Percentiles rank a stretch among this genome's conserved stretches.
phyloP scores from a whole-genome alignment of 2,113 vertebrate genomes.

The Paradoxurus hermaphroditus region DNA sequence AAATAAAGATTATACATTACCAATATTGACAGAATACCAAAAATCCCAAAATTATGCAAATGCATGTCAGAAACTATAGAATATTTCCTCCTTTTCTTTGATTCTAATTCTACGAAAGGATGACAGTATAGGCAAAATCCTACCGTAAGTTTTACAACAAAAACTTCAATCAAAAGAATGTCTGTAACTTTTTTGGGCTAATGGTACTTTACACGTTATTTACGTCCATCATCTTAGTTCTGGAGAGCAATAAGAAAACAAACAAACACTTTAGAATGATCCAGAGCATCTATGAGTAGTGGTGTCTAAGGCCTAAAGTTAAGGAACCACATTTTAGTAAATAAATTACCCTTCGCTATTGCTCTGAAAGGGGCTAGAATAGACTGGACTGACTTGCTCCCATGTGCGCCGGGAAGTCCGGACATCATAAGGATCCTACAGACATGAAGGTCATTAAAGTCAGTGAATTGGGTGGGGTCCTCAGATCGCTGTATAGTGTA shows the following conservation, averaged over 20 bases:
- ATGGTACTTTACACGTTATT: background rate
- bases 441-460: background rate
- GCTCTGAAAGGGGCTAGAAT: background rate
- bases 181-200: background rate
- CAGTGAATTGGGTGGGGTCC: too few relatives aligned
- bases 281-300: background rate
- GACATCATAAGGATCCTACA: background rate
- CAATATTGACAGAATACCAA: background rate
- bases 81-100: background rate
- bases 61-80: background rate
- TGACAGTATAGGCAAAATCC: background rate
- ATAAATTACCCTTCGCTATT: background rate
- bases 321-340: background rate
- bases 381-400: background rate
- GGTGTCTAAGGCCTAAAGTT: background rate
- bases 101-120: slow-evolving; percentile 14
- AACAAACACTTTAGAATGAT: background rate
- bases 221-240: background rate
- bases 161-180: background rate
- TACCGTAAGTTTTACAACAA: background rate
- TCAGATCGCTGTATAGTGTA: background rate
- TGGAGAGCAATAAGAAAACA: background rate
- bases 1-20: slow-evolving; percentile 27
- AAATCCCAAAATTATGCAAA: background rate
- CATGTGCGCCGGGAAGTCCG: background rate